A percentile compares a stretch with the other conserved stretches of the same genome.
phyloP scores from a whole-genome alignment of 1,140 invertebrate species.

The Drosophila arawakana region DNA sequence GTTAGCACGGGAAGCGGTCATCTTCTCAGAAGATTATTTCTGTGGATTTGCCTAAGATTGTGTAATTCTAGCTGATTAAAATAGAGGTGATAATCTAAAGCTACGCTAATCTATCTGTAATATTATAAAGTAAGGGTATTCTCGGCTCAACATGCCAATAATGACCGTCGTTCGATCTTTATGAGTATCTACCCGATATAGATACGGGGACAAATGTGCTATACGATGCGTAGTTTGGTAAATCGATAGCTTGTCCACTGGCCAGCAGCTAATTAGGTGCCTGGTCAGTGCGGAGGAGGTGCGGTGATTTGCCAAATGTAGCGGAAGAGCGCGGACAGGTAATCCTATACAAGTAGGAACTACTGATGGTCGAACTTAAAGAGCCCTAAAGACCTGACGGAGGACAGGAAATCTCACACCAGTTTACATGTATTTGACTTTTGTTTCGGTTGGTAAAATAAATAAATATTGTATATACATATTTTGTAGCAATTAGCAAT shows the following conservation, averaged over 20 bases:
- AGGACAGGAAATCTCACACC: slow-evolving; percentile 66
- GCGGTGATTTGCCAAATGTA: slow-evolving; percentile 43
- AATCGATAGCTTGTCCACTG: slow-evolving; percentile 74
- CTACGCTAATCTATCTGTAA: neutral
- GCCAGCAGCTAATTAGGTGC: slow-evolving; percentile 70
- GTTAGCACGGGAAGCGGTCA: too few species aligned
- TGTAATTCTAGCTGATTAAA: neutral
- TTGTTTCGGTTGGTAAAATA: slow-evolving; percentile 16
- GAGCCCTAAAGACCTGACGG: neutral
- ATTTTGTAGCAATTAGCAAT: slow-evolving; percentile 68
- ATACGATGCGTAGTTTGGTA: slow-evolving; percentile 68
- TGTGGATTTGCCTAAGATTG: neutral
- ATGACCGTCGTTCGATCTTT: slow-evolving; percentile 1
- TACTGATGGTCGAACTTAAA: slow-evolving; percentile 30
- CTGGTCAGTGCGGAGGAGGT: slow-evolving; percentile 24
- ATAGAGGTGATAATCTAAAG: neutral
- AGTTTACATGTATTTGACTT: slow-evolving; percentile 37
- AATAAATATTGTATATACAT: slow-evolving; percentile 18
- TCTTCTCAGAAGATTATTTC: too few species aligned
- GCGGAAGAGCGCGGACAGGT: slow-evolving; percentile 38
- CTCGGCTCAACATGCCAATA: neutral
- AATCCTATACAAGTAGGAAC: slow-evolving; percentile 59
- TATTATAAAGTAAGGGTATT: slow-evolving; percentile 4
- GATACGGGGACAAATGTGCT: slow-evolving; percentile 54
- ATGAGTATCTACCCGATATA: slow-evolving; percentile 14